Evolutionary conservation across 1,140 invertebrate genomes (phyloP).

Genomic region (Ceratosolen solmsi): DNA sequence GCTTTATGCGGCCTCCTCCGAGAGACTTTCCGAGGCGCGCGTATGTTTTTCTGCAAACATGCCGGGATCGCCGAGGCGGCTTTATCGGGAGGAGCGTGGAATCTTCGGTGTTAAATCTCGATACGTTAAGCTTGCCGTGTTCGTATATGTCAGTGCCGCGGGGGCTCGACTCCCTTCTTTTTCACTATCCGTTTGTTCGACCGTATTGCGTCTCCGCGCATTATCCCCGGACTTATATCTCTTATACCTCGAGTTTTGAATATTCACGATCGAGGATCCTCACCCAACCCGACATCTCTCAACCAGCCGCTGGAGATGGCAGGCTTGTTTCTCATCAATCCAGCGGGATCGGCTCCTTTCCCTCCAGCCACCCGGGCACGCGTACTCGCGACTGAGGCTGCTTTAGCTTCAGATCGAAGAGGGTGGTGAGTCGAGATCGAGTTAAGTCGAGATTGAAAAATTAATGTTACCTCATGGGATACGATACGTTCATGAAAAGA

Average conservation of each 20-base stretch:
- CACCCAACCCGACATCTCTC: too few species aligned
- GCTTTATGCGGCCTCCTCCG: background rate
- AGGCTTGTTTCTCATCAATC: too few species aligned
- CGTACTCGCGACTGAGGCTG: too few species aligned
- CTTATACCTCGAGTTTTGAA: background rate
- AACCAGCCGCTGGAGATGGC: too few species aligned
- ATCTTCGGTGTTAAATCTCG: slow-evolving; percentile 33
- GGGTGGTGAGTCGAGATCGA: too few species aligned
- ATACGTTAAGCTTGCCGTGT: slow-evolving; percentile 36
- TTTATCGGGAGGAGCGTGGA: background rate
- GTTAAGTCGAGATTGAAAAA: too few species aligned
- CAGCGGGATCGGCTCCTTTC: too few species aligned
- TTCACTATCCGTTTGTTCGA: background rate
- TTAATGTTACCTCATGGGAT: too few species aligned
- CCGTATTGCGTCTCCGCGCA: background rate
- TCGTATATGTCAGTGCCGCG: slow-evolving; percentile 15
- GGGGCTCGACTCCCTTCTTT: background rate
- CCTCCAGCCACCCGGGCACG: too few species aligned
- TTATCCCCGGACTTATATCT: background rate
- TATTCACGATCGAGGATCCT: slow-evolving; percentile 2
- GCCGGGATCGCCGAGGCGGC: background rate
- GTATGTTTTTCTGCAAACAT: slow-evolving; percentile 15
- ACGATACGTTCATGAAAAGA: too few species aligned
- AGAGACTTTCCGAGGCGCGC: background rate
- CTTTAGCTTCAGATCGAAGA: too few species aligned